Evolutionary conservation across 1,140 invertebrate genomes (phyloP), one percentile per base, ranked within the genome.

Genomic region (Atta texana): DNA sequence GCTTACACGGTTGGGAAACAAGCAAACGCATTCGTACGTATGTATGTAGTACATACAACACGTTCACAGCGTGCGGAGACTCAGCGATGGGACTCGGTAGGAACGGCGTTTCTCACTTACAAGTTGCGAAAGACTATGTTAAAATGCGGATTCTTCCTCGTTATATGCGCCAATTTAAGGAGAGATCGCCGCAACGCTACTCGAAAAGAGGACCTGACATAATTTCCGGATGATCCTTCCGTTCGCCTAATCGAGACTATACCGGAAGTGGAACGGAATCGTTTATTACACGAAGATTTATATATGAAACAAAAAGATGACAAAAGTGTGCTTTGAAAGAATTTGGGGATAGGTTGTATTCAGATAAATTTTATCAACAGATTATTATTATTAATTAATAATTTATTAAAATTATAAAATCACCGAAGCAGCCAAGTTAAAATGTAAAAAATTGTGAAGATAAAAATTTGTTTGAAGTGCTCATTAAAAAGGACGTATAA

Each of bases 101-200:
- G 66, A 90, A 85, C 81, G 89, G 28, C 14, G 89, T 90, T 90
- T 90, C 89, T 90, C 89, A 90, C 89, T 90, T 90, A 68, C 59
- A 59, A 81, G 63, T 90, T 90, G 71, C 89, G 89, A 88, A 88
- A 90, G n/a, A 57, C 57, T 61, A 51, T 39, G 71, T 49, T 49
- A 44, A 55, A 53, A n/a, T 18, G 24, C 63, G 55, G 18, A 77
- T 88, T 81, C 77, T 88, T 84, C 63, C 77, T 87, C 59, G 81
- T 77, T 87, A 78, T 63, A 55, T 0, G 71, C 53, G 61, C 44
- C 31, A 68, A 55, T 69, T 53, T 16, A 21, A 8, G 39, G 44
- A 31, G 14, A 85, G 24, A 69, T 44, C 21, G 59, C 55, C 31
- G 64, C 64, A n/a, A 75, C 55, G 12, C 39, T 16, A 53, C 69